Percentiles rank a stretch among this genome's conserved stretches.
Evolutionary conservation across 2,797 vertebrate species (phyloP).

Genomic region (Esox lucius): DNA sequence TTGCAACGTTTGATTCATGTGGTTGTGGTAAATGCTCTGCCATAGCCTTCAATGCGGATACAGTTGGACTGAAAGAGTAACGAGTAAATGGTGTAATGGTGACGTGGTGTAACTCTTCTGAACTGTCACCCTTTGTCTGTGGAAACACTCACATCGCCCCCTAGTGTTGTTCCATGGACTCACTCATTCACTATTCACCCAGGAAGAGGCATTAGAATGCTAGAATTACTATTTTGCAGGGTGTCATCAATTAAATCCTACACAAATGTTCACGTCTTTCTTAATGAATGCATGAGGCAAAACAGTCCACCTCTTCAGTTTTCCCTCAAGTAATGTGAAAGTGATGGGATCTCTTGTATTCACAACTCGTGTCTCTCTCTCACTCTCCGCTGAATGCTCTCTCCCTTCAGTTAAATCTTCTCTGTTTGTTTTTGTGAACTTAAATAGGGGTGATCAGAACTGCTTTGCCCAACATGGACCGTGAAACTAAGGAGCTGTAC

Average conservation of each 20-base stretch:
- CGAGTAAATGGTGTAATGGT: not conserved
- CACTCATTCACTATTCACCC: not conserved
- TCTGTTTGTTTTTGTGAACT: not conserved
- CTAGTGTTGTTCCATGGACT: constrained; percentile 5
- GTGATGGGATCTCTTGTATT: not conserved
- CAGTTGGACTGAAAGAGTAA: not conserved
- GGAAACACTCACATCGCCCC: constrained; percentile 20
- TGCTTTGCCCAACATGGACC: constrained; percentile 94
- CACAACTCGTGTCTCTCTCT: constrained; percentile 5
- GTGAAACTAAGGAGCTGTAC: constrained; percentile 90
- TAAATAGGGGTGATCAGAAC: constrained; percentile 86
- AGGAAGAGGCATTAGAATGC: no score
- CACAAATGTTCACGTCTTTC: constrained; percentile 12
- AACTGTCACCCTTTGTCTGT: not conserved
- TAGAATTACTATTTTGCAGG: constrained; percentile 28
- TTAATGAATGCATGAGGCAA: constrained; percentile 33
- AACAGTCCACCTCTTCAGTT: constrained; percentile 8
- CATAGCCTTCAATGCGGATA: not conserved
- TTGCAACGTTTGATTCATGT: no score
- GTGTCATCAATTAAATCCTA: constrained; percentile 22
- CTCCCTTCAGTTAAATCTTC: not conserved
- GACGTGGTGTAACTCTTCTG: not conserved
- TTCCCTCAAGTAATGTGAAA: constrained; percentile 15
- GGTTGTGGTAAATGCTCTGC: not conserved
- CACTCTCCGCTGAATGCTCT: not conserved